Evolutionary conservation across 2,797 vertebrate genomes (phyloP).

Genomic region (Kryptolebias ocellatus): DNA sequence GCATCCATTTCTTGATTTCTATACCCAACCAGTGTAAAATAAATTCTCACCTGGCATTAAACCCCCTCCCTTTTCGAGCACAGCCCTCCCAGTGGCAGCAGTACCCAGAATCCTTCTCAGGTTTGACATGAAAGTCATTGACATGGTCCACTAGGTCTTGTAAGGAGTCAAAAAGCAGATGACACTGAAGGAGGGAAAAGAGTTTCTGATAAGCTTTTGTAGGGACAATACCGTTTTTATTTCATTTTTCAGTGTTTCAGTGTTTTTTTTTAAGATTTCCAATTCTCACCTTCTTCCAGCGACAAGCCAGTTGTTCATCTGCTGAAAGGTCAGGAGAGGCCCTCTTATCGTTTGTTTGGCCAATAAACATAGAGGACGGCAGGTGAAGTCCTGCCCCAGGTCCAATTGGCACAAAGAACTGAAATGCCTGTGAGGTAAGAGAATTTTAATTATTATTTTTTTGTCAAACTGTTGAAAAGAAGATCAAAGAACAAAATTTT

Average conservation of each 20-base stretch:
- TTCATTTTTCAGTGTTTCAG: background rate
- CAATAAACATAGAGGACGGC: slow-evolving; percentile 89
- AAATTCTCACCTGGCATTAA: slow-evolving; percentile 90
- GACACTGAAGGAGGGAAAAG: slow-evolving; percentile 82
- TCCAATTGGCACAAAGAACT: slow-evolving; percentile 91
- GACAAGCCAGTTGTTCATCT: slow-evolving; percentile 93
- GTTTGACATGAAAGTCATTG: slow-evolving; percentile 96
- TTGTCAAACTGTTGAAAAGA: background rate
- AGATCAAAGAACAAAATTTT: background rate
- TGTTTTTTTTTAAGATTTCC: background rate
- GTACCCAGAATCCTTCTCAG: slow-evolving; percentile 95
- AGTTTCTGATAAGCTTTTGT: background rate
- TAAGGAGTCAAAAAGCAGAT: slow-evolving; percentile 94
- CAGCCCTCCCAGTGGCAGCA: slow-evolving; percentile 99
- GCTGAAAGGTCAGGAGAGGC: slow-evolving; percentile 88
- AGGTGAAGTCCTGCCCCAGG: slow-evolving; percentile 87
- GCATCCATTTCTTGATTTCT: background rate
- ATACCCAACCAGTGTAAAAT: accelerated
- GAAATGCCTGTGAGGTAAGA: slow-evolving; percentile 88
- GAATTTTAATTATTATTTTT: slow-evolving; percentile 79
- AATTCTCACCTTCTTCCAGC: slow-evolving; percentile 90
- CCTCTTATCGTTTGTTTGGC: slow-evolving; percentile 86
- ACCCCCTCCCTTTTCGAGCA: slow-evolving; percentile 93
- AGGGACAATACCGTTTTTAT: background rate
- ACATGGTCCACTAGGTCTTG: slow-evolving; percentile 98